phyloP scores from a whole-genome alignment of 2,797 vertebrate genomes.

The Orestias chungarensis region DNA sequence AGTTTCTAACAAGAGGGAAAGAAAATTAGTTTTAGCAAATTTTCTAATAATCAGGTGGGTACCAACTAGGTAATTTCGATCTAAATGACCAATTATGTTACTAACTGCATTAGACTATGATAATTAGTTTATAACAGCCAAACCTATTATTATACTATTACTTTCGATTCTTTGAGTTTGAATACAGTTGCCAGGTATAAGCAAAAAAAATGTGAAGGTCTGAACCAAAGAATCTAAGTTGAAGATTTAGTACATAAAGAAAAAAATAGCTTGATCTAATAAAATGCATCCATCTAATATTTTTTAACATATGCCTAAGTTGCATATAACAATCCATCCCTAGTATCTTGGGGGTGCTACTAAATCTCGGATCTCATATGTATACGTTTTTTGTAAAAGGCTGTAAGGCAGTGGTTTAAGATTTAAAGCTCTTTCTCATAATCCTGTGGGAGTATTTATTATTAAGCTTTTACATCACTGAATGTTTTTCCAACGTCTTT shows the following conservation, averaged over 20 bases:
- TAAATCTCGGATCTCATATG: neutral
- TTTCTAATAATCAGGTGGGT: too few relatives aligned
- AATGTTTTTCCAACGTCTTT: neutral
- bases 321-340: neutral
- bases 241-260: neutral
- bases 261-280: neutral
- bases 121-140: too few relatives aligned
- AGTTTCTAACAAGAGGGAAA: too few relatives aligned
- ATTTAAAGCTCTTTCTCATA: neutral
- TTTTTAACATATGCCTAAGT: too few relatives aligned
- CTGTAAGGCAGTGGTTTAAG: neutral
- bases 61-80: too few relatives aligned
- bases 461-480: neutral
- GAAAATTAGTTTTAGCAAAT: too few relatives aligned
- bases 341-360: neutral
- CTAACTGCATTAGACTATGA: too few relatives aligned
- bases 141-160: too few relatives aligned
- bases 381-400: constrained; percentile 1
- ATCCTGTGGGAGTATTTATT: neutral
- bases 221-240: neutral
- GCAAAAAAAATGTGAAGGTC: neutral
- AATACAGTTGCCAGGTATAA: too few relatives aligned
- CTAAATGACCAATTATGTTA: too few relatives aligned
- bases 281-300: neutral
- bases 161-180: too few relatives aligned